Evolutionary conservation across 2,888 invertebrate genomes (phyloP), one percentile per base, ranked within the genome.

Genomic region (Sarcophaga rosellei): DNA sequence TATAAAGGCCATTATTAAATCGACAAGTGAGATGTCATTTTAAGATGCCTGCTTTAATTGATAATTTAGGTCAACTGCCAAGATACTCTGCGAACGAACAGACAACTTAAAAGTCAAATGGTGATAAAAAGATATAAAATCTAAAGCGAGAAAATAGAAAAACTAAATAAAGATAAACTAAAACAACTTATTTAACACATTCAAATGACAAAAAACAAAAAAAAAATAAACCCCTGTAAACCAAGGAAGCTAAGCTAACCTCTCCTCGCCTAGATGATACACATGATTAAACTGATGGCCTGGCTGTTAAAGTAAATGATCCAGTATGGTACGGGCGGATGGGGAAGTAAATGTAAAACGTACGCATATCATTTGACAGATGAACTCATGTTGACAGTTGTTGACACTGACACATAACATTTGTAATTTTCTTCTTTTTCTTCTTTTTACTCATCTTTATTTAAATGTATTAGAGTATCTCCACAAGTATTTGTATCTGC

Each of bases 281-380:
- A 81, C 73, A 76, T 76, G 62, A 72, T 79, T 79, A 78, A 78
- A 82, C 79, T 76, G 74, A 81, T 78, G 69, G 74, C 47, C 61
- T 76, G 35, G 74, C 74, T 70, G 15, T 44, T 74, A n/a, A 65
- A 73, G 70, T 74, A 79, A 82, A 86, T 76, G 79, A 68, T 83
- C 73, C 61, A 44, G 69, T 35, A 35, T 35, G 35, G 35, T 35
- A 10, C 63, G 47, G 70, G 47, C 75, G 35, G 35, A 20, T 35
- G 35, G 75, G 61, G 53, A 70, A 68, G 59, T 77, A 76, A 76
- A 53, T 53, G 53, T 53, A 53, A 53, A 53, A 53, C 53, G 79
- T 85, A 77, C 85, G 83, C 91, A 89, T 85, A 90, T 91, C 91
- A 90, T 91, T 91, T 92, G 91, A 92, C 92, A 92, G 92, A 92